Base-by-base conservation (phyloP, 2,113 vertebrate species). In the Alaudala cheleensis region DNA sequence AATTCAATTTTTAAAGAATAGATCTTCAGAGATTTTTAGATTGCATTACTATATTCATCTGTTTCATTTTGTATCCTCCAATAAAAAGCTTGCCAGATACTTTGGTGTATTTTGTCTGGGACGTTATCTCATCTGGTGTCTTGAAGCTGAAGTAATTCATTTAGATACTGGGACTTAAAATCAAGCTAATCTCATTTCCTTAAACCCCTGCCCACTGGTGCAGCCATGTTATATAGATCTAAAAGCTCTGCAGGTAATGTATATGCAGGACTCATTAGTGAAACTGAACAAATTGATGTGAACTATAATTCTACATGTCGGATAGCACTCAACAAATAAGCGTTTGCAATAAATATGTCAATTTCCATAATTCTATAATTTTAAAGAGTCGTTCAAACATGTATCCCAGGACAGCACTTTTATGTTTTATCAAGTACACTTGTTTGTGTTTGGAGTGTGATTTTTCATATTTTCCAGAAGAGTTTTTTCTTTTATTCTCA, bases 111-210 rank as follows among this genome's bases (percentile, higher is more conserved):
- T 72, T 95, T 96, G 42, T 69, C 94, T 91, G 34, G 60, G 57
- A 67, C 91, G 61, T 70, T 95, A 94, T 97, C 88, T 95, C 51
- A 86, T 80, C 54, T 82, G 65, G 83, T 94, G 37, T 93, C 54
- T 93, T 92, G 88, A 95, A 94, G 83, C 71, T 95, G 92, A 97
- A 96, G 81, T 95, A 2, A 81, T 81, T 96, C 93, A 94, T 95
- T 88, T 94, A 94, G 96, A 91, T 86, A 83, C 16, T 76, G 42
- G 70, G 78, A 77, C 94, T 81, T 85, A 90, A 24, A 50, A 78
- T 88, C 37, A 92, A 57, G 57, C 37, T 95, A 96, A 96, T 95
- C 53, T 78, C 9, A 10, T 96, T 97, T 82, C 74, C 94, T 94
- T 96, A 95, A 95, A 95, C 76, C 70, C 81, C 54, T 81, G 69